Percentiles rank a stretch among this genome's conserved stretches.
phyloP scores from a whole-genome alignment of 2,797 vertebrate genomes.

The Pempheris klunzingeri region DNA sequence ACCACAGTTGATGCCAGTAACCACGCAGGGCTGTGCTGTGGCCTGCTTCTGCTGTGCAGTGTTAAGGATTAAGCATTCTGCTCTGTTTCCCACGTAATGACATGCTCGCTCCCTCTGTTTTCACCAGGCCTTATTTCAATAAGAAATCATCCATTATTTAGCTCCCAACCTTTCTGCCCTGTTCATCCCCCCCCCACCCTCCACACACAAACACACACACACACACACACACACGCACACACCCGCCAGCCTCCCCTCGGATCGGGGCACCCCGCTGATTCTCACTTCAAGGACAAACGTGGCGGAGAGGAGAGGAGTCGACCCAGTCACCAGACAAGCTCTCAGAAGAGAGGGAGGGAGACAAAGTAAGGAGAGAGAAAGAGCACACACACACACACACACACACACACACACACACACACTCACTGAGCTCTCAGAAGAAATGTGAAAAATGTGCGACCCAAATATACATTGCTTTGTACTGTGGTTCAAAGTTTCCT shows the following conservation, averaged over 20 bases:
- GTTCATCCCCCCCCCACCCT: slow-evolving; percentile 10
- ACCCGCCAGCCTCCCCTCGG: slow-evolving; percentile 64
- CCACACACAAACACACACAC: too few relatives aligned
- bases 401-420: slow-evolving; percentile 16
- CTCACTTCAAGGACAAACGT: slow-evolving; percentile 86
- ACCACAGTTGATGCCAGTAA: background rate
- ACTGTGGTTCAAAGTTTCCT: slow-evolving; percentile 87
- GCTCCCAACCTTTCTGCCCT: slow-evolving; percentile 80
- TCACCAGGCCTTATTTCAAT: slow-evolving; percentile 80
- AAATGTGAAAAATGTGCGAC: slow-evolving; percentile 77
- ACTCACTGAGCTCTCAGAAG: slow-evolving; percentile 58
- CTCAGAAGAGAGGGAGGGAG: slow-evolving; percentile 68
- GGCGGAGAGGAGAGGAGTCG: slow-evolving; percentile 76
- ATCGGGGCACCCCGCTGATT: slow-evolving; percentile 83
- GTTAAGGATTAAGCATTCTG: slow-evolving; percentile 64
- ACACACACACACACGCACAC: too few relatives aligned
- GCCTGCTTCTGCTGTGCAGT: slow-evolving; percentile 9
- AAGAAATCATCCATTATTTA: slow-evolving; percentile 88
- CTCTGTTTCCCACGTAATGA: slow-evolving; percentile 76
- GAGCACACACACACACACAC: slow-evolving; percentile 1
- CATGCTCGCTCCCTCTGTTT: slow-evolving; percentile 68
- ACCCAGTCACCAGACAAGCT: slow-evolving; percentile 74
- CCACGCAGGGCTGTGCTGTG: background rate
- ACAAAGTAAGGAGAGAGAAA: slow-evolving; percentile 60
- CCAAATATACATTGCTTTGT: slow-evolving; percentile 89